Evolutionary conservation across 2,797 vertebrate species (phyloP).

Genomic region (Brachyrhaphis roseni): DNA sequence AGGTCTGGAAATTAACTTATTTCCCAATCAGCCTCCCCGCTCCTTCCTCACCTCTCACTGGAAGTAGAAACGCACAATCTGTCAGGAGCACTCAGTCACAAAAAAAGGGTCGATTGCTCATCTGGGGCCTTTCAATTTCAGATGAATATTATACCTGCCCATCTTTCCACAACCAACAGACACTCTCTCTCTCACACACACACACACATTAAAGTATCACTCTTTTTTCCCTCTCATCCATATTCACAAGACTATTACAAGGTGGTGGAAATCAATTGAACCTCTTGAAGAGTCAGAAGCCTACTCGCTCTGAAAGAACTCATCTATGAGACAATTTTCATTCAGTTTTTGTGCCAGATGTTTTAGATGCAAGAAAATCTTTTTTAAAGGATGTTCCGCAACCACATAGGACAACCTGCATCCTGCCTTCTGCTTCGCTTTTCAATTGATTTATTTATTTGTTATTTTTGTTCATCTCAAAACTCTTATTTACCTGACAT

Average conservation of each 20-base stretch:
- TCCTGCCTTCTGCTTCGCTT: not conserved
- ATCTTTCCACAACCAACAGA: constrained; percentile 63
- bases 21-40: constrained; percentile 98
- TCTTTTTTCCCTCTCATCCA: constrained; percentile 59
- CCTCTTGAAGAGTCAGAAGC: constrained; percentile 47
- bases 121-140: constrained; percentile 86
- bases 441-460: no score
- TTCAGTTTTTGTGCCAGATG: not conserved
- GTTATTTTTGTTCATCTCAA: not conserved
- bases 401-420: not conserved
- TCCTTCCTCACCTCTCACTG: constrained; percentile 83
- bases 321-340: constrained; percentile 1
- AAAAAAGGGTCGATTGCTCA: constrained; percentile 90
- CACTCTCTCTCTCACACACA: not conserved
- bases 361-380: not conserved
- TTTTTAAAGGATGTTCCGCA: not conserved
- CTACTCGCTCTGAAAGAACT: constrained; percentile 4
- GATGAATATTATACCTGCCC: constrained; percentile 81
- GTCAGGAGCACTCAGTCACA: constrained; percentile 77
- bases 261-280: constrained; percentile 70
- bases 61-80: constrained; percentile 29
- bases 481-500: not conserved
- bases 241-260: constrained; percentile 73
- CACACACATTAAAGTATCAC: constrained; percentile 33
- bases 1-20: constrained; percentile 99